Evolutionary conservation across 2,888 invertebrate genomes (phyloP), one percentile per base, ranked within the genome.

Genomic region (Pyrochroa serraticornis): DNA sequence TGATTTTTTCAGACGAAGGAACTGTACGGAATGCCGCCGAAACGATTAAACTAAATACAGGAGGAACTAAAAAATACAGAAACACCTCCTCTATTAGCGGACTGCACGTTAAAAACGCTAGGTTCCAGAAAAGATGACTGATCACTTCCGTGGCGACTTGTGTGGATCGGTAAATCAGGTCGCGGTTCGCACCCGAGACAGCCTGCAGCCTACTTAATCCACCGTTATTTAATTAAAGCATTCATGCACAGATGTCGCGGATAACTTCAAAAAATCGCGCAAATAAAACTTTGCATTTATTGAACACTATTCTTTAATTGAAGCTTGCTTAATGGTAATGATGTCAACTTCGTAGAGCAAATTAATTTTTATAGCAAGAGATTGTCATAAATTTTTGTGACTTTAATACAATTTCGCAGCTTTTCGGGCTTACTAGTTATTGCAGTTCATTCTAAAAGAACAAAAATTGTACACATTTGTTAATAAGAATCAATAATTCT

Each of bases 111-210:
- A 60, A 65, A 64, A 66, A 60, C 62, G 59, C 58, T 70, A 70
- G 66, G 69, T 71, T 74, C 71, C 65, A 75, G 71, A 75, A 76
- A 75, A 71, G 73, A 72, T 78, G 79, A 79, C 78, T 76, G 77
- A 77, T 75, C 76, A 79, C 77, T 78, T 79, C 78, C 78, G 78
- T 75, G 75, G 68, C 72, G 71, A 70, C 57, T 51, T 50, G 44
- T 6, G 32, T 13, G 30, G 30, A 47, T 49, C 59, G 59, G 43
- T 59, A 49, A 59, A 50, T 22, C 30, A 59, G 59, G 13, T 30
- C 22, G 32, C 42, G n/a, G 32, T n/a, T n/a, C n/a, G n/a, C n/a
- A 7, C 7, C n/a, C 45, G 33, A 34, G 9, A 32, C n/a, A 3
- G 35, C 7, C n/a, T 30, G 34, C 36, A 33, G 31, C 30, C n/a